phyloP scores from a whole-genome alignment of 2,888 invertebrate species.

The Meteorus cinctellus region DNA sequence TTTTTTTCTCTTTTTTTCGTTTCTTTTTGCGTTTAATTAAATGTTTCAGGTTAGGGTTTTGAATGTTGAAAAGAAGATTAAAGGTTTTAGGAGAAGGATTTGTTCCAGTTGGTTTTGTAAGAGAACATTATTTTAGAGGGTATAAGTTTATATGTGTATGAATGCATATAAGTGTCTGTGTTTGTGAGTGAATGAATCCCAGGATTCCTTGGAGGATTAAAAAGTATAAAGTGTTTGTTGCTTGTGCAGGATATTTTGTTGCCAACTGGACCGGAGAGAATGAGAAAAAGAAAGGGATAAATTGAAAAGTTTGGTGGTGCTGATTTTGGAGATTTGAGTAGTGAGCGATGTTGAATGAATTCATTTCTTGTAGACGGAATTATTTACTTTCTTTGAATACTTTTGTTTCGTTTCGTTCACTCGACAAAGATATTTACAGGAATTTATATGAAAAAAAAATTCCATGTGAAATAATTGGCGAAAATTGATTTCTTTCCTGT shows the following conservation, averaged over 20 bases:
- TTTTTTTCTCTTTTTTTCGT: neutral
- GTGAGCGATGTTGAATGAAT: neutral
- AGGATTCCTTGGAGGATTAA: neutral
- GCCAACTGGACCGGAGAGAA: neutral
- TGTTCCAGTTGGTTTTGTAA: neutral
- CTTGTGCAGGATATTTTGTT: neutral
- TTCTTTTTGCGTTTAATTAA: neutral
- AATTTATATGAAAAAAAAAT: too few relatives aligned
- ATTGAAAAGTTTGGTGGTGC: too few relatives aligned
- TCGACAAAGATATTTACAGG: too few relatives aligned
- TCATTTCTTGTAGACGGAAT: too few relatives aligned
- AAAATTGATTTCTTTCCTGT: too few relatives aligned
- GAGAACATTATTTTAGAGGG: neutral
- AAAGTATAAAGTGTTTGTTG: neutral
- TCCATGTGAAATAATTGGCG: too few relatives aligned
- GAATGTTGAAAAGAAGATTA: conserved; percentile 8
- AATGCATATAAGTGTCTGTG: neutral
- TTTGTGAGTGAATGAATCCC: neutral
- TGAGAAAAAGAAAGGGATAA: neutral
- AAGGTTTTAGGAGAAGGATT: neutral
- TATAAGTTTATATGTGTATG: neutral
- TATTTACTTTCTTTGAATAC: too few relatives aligned
- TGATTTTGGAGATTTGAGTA: too few relatives aligned
- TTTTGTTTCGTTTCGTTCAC: too few relatives aligned
- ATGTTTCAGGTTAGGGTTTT: neutral